Percentiles rank a stretch among this genome's conserved stretches.
Conservation (phyloP, 2,797 vertebrate genomes). For the Centroberyx gerrardi region DNA sequence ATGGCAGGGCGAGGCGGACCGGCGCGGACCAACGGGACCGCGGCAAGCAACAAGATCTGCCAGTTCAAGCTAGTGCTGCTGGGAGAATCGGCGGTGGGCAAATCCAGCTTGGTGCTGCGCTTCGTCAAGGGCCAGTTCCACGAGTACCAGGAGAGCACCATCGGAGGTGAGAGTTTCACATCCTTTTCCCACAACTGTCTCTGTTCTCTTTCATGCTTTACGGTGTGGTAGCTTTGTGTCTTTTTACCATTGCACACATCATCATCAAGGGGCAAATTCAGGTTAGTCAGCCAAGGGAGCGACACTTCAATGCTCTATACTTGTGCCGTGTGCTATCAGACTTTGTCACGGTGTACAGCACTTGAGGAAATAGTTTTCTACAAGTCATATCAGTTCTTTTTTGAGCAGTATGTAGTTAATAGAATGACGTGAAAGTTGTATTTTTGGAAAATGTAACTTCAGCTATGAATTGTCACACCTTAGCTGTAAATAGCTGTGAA, state of each 20-base stretch:
- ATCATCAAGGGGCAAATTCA: too few relatives aligned
- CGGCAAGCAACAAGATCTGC: slow-evolving; percentile 97
- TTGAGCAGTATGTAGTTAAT: too few relatives aligned
- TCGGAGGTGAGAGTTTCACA: slow-evolving; percentile 90
- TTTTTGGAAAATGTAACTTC: too few relatives aligned
- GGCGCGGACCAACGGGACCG: slow-evolving; percentile 94
- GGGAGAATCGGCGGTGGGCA: slow-evolving; percentile 97
- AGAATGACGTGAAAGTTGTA: too few relatives aligned
- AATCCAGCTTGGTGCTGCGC: slow-evolving; percentile 98
- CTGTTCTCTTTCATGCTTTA: background rate
- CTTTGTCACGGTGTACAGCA: too few relatives aligned
- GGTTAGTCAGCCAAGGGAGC: too few relatives aligned
- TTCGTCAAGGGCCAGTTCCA: slow-evolving; percentile 99
- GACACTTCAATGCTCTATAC: too few relatives aligned
- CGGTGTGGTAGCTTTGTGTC: background rate
- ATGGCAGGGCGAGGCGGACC: slow-evolving; percentile 97
- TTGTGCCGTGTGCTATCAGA: too few relatives aligned
- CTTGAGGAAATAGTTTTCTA: too few relatives aligned
- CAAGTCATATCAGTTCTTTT: too few relatives aligned
- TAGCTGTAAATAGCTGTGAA: too few relatives aligned
- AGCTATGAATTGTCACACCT: too few relatives aligned
- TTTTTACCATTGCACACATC: background rate
- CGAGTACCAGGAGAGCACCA: slow-evolving; percentile 99
- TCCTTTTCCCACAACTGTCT: background rate
- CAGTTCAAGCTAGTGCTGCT: slow-evolving; percentile 98